Percentiles rank a stretch among this genome's conserved stretches.
Conservation (phyloP, 1,140 invertebrate genomes). For the Agrilus planipennis region DNA sequence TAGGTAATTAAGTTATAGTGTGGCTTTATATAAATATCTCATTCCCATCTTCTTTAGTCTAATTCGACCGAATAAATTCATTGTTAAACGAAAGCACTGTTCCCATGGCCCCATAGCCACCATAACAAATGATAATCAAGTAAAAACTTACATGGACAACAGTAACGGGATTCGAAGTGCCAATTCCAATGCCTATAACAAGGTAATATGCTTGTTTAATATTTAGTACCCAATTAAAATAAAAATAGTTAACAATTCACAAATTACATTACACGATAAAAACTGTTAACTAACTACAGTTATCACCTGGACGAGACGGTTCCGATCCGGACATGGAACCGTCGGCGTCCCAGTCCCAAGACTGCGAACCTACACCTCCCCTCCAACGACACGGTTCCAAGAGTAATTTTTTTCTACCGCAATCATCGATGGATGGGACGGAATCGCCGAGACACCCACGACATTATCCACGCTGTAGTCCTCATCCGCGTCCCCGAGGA, state of each 20-base stretch:
- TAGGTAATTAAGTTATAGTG: slow-evolving; percentile 54
- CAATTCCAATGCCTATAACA: slow-evolving; percentile 85
- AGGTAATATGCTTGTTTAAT: slow-evolving; percentile 47
- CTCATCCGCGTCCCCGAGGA: slow-evolving; percentile 58
- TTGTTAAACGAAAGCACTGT: slow-evolving; percentile 30
- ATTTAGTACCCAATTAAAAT: neutral
- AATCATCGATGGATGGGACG: slow-evolving; percentile 44
- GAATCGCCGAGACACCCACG: slow-evolving; percentile 50
- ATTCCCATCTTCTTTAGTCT: slow-evolving; percentile 35
- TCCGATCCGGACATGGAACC: slow-evolving; percentile 72
- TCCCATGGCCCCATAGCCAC: slow-evolving; percentile 34
- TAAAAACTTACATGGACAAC: slow-evolving; percentile 94
- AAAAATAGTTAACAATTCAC: neutral
- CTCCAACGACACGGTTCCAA: slow-evolving; percentile 81
- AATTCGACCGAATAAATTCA: slow-evolving; percentile 41
- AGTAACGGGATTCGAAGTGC: slow-evolving; percentile 73
- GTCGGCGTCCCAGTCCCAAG: slow-evolving; percentile 77
- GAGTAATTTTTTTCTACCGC: slow-evolving; percentile 81
- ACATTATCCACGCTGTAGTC: slow-evolving; percentile 54
- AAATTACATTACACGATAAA: neutral
- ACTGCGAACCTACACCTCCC: slow-evolving; percentile 86
- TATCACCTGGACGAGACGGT: slow-evolving; percentile 65
- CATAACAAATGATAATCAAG: slow-evolving; percentile 48
- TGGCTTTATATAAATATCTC: neutral
- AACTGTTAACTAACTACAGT: slow-evolving; percentile 35